Evolutionary conservation across 1,140 invertebrate species (phyloP), one percentile per base, ranked within the genome.

Genomic region (Copidosoma floridanum): DNA sequence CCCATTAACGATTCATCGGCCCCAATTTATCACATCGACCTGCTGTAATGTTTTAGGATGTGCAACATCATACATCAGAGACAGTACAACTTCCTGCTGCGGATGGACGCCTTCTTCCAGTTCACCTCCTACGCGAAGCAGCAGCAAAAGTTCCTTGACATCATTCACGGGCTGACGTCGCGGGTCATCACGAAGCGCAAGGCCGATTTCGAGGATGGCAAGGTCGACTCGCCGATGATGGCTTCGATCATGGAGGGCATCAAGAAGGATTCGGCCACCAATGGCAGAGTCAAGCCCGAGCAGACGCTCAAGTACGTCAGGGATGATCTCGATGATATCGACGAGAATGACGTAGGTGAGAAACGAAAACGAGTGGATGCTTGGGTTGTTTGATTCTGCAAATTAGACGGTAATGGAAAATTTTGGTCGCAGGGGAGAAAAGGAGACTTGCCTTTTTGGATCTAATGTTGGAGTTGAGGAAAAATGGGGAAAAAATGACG

Each of bases 381-480:
- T 32, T 32, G 6, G 12, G 29, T n/a, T n/a, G 12, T 8, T 32
- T 32, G 12, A 32, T 12, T 32, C 6, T 32, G 29, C 29, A 32
- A 32, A 12, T n/a, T 32, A 32, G 29, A 32, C 29, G 6, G 29
- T 12, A 12, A 6, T 6, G 29, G 29, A 12, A 32, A 12, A 32
- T 12, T 32, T 32, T 32, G 29, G 0, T 62, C 62, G 14, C 41
- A 82, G 85, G 85, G 23, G 84, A 87, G 65, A 92, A 91, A 73
- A 87, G 87, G 66, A 83, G 90, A 20, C 74, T 92, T 16, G 93
- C 93, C 2, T 93, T 97, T 75, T 82, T 96, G 55, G 93, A 97
- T 72, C 82, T 93, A 37, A 83, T 96, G 81, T 79, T 97, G 1
- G 88, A 92, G 70, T 78, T 86, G 58, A 78, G 84, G 18, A 81